A percentile compares a stretch with the other conserved stretches of the same genome.
Conservation (phyloP, 2,113 vertebrate species). For the Candoia aspera region DNA sequence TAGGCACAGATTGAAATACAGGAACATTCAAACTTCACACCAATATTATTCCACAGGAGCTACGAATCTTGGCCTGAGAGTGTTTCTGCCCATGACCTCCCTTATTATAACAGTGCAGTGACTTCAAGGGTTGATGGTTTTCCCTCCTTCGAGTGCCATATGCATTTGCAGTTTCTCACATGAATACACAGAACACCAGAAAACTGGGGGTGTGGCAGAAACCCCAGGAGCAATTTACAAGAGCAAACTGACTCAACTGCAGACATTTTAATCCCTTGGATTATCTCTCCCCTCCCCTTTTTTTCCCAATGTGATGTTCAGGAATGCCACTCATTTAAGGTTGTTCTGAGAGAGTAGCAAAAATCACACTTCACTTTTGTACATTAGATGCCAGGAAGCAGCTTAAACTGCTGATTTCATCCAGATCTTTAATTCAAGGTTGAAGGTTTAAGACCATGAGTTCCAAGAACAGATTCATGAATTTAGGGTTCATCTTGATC, state of each 20-base stretch:
- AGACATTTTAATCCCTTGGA: constrained; percentile 43
- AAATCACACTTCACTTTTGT: neutral
- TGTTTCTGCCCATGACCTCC: constrained; percentile 50
- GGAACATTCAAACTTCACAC: neutral
- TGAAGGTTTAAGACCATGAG: constrained; percentile 44
- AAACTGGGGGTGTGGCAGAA: constrained; percentile 47
- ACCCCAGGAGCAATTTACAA: constrained; percentile 24
- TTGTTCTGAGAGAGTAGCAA: neutral
- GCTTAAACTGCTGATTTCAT: neutral
- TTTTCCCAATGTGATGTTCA: neutral
- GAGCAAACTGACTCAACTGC: constrained; percentile 42
- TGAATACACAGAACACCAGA: neutral
- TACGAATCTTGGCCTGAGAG: constrained; percentile 17
- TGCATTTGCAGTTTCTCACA: constrained; percentile 12
- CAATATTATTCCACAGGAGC: too few species aligned
- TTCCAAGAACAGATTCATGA: neutral
- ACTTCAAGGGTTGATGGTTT: constrained; percentile 35
- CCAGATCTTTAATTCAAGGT: constrained; percentile 46
- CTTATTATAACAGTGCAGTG: constrained; percentile 13
- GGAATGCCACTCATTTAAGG: neutral
- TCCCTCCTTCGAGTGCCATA: constrained; percentile 55
- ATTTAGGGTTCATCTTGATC: constrained; percentile 13
- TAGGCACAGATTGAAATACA: neutral
- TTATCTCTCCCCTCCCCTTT: constrained; percentile 25
- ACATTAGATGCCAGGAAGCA: neutral